Percentiles rank a stretch among this genome's conserved stretches.
Conservation (phyloP, 2,888 invertebrate genomes). For the Petrophora chlorosata region DNA sequence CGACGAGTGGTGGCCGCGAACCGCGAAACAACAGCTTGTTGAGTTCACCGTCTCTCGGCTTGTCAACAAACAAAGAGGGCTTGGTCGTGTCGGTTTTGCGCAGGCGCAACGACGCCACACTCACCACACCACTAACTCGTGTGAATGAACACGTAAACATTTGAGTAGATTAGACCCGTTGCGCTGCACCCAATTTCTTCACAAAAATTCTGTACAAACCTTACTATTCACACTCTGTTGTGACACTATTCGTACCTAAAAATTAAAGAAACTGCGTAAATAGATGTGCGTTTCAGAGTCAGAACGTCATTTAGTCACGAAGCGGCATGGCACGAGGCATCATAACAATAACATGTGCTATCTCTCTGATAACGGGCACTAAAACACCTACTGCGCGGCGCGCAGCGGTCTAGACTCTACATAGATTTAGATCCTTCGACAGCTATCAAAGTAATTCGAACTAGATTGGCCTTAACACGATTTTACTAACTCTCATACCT, state of each 20-base stretch:
- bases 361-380: slow-evolving; percentile 25
- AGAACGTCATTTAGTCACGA: slow-evolving; percentile 2
- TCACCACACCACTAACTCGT: slow-evolving; percentile 57
- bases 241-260: slow-evolving; percentile 10
- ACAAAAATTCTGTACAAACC: slow-evolving; percentile 14
- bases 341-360: slow-evolving; percentile 38
- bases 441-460: too few relatives aligned
- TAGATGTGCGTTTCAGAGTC: slow-evolving; percentile 9
- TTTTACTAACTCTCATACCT: too few relatives aligned
- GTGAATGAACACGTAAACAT: slow-evolving; percentile 79
- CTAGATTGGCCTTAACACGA: too few relatives aligned
- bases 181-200: slow-evolving; percentile 24
- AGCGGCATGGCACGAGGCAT: slow-evolving; percentile 17
- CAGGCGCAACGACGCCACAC: slow-evolving; percentile 68
- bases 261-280: slow-evolving; percentile 20
- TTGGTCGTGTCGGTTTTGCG: slow-evolving; percentile 63
- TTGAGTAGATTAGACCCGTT: slow-evolving; percentile 39
- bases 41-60: slow-evolving; percentile 59
- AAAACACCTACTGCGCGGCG: too few relatives aligned
- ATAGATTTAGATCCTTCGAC: too few relatives aligned
- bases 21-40: slow-evolving; percentile 50
- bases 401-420: too few relatives aligned
- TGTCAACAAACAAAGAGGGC: slow-evolving; percentile 83
- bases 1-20: slow-evolving; percentile 45
- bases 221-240: slow-evolving; percentile 4